Base-by-base conservation (phyloP, 2,888 invertebrate species). In the Adelphocoris suturalis region DNA sequence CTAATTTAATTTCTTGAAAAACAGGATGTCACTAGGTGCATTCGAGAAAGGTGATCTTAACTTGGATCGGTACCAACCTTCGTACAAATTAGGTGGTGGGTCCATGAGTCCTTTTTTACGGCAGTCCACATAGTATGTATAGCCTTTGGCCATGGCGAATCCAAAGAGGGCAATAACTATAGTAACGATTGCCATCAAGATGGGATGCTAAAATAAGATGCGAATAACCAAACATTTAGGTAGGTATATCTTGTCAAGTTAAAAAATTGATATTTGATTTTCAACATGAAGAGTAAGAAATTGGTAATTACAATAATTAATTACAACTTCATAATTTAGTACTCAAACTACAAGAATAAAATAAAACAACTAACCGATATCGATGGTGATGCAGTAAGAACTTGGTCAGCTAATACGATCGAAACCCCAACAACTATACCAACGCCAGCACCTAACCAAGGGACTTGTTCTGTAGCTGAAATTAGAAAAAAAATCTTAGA, bases 401-500 rank as follows among this genome's bases (percentile, higher is more conserved):
- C 87, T 55, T 95, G 95, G 93, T 97, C 97, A 90, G 95, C 94
- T 91, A 96, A 94, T 87, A 96, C 96, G 91, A 97, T 94, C 84
- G 94, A 93, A 91, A 96, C 96, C 47, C 96, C 96, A 90, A 96
- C 92, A 90, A 96, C 95, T 89, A 97, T 94, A 12, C 97, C 97
- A 92, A 96, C 93, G 85, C 96, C 96, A 90, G 96, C 95, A 91
- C 96, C 96, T 68, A 97, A 94, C 96, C 96, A 97, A 78, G 96
- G 96, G 90, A 96, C 94, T 93, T 96, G 96, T 92, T 95, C 95
- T 93, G 96, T 95, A 91, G 94, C 96, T 96, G 93, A 14, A 90
- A 91, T 84, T 13, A 19, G 28, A 75, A 27, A 37, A 75, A n/a
- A 3, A 75, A 27, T 75, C 47, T 12, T 28, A 82, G 9, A 46